Evolutionary conservation across 1,140 invertebrate species (phyloP).

Genomic region (Diabrotica virgifera): DNA sequence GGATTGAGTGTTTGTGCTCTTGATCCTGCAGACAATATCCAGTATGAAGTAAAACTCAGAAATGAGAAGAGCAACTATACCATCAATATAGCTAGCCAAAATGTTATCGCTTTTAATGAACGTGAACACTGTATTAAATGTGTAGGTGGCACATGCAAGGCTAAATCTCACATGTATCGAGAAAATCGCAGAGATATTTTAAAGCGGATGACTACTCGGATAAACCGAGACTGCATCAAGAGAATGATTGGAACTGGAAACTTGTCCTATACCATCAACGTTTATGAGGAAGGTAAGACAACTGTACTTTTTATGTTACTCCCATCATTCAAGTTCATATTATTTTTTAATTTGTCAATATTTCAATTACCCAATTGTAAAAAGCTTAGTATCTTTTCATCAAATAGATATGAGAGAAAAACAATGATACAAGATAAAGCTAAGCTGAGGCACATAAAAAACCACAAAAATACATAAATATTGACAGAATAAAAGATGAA

Average conservation of each 20-base stretch:
- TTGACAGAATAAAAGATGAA: too few species aligned
- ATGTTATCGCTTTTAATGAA: conserved; percentile 15
- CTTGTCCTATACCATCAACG: conserved; percentile 14
- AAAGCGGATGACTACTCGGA: conserved; percentile 14
- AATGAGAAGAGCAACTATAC: conserved; percentile 13
- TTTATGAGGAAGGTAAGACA: conserved; percentile 9
- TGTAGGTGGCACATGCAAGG: conserved; percentile 9
- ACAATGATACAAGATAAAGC: too few species aligned
- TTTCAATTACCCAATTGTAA: too few species aligned
- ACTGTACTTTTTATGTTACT: too few species aligned
- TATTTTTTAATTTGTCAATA: too few species aligned
- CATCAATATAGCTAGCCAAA: conserved; percentile 9
- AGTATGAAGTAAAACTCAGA: conserved; percentile 16
- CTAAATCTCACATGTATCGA: conserved; percentile 17
- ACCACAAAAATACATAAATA: too few species aligned
- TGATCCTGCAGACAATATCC: background rate
- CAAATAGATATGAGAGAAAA: too few species aligned
- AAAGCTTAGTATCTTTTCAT: too few species aligned
- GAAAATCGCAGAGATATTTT: conserved; percentile 15
- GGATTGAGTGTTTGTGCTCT: conserved; percentile 11
- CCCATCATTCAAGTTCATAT: too few species aligned
- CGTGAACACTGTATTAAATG: conserved; percentile 14
- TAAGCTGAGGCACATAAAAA: too few species aligned
- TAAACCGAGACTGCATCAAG: conserved; percentile 12
- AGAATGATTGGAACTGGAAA: conserved; percentile 12